Base-by-base conservation (phyloP, 1,140 invertebrate genomes). In the Coenobita brevimanus region DNA sequence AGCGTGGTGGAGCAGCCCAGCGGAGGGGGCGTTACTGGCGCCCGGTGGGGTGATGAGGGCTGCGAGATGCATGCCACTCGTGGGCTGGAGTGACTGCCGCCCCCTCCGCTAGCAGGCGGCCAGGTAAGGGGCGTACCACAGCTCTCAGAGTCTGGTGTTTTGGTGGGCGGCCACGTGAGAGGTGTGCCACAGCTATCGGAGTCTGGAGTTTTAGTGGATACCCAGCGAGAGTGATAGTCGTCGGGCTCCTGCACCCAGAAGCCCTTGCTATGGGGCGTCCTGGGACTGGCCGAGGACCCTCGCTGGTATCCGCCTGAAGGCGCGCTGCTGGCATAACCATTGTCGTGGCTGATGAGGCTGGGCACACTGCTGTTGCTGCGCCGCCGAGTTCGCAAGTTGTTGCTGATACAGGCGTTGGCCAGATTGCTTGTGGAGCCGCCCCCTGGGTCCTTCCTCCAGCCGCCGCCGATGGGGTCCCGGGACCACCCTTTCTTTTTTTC, bases 181-280 rank as follows among this genome's bases (percentile, higher is more conserved):
- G 90, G 82, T 13, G 83, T 89, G 4, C 64, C 71, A 38, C 73
- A 62, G 62, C 81, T 57, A 10, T 85, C 86, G 1, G 80, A 73
- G n/a, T 90, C 90, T 3, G 90, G 90, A 17, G 90, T 87, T 15
- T 71, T 84, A 36, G 90, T 90, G 24, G 79, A 38, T 13, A 90
- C 90, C 90, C 90, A 90, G 80, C 83, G 83, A 43, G 83, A 82
- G 87, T 90, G 90, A 60, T 87, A 62, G 50, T 90, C 90, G 36
- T 90, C 90, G 4, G 90, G 90, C 54, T 90, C 87, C 67, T 90
- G 90, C 15, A 90, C 83, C 90, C 90, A 90, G 86, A 90, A 90
- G 27, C 90, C 90, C 30, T 87, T 80, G 82, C 82, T 89, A 62
- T 90, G 87, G 38, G 87, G 90, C 17, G 86, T 69, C 46, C 90